phyloP scores from a whole-genome alignment of 2,888 invertebrate species.

The Calameuta pallipes region DNA sequence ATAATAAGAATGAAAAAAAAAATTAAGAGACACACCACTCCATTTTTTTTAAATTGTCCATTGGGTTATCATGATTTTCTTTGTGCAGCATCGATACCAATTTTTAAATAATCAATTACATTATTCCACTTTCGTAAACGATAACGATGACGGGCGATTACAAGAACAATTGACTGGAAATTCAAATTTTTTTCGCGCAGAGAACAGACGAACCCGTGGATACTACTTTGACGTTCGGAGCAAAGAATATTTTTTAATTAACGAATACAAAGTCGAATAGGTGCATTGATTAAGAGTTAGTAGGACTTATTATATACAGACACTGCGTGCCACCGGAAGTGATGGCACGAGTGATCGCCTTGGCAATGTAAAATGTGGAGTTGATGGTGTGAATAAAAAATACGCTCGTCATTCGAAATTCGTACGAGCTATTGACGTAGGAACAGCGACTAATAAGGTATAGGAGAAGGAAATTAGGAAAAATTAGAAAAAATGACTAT shows the following conservation, averaged over 20 bases:
- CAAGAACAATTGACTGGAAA: no score
- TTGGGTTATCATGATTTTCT: no score
- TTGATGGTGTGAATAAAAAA: neutral
- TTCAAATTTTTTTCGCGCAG: neutral
- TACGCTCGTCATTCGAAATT: neutral
- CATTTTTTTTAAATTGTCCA: no score
- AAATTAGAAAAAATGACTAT: neutral
- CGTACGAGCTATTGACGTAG: neutral
- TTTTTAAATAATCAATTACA: neutral
- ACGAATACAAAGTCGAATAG: neutral
- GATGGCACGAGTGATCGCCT: neutral
- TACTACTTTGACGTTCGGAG: neutral
- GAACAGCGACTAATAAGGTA: neutral
- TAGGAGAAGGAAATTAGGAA: neutral
- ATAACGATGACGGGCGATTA: neutral
- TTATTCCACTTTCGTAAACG: neutral
- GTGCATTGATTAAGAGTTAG: neutral
- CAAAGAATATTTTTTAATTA: neutral
- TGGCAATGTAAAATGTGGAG: neutral
- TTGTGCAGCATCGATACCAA: no score
- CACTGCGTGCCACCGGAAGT: neutral
- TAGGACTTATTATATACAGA: neutral
- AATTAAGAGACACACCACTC: no score
- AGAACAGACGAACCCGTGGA: neutral
- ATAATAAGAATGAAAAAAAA: no score